These are phyloP conservation scores for Corynorhinus townsendii DNA, from an alignment of 2,113 vertebrate species.

Conservation along the genomic window DNA sequence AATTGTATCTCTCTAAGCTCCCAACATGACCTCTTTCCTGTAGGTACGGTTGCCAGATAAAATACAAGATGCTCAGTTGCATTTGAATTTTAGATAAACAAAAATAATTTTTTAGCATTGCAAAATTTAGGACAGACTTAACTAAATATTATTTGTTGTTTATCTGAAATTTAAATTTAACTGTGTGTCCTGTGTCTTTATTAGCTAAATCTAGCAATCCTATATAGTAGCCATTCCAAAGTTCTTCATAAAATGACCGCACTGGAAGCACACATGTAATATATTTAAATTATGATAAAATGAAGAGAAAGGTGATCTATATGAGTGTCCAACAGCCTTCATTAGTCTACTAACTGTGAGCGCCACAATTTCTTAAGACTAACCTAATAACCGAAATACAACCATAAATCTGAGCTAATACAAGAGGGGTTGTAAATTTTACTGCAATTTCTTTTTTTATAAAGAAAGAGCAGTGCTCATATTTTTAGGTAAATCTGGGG, in stretches of 20 bases:
- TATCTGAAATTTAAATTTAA: conserved; percentile 1
- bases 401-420: not conserved
- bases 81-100: not conserved
- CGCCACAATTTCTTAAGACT: not conserved
- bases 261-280: not conserved
- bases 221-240: not conserved
- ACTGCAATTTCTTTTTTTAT: not conserved
- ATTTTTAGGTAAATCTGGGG: not conserved
- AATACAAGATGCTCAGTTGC: not conserved
- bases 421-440: not conserved
- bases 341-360: not conserved
- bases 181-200: not conserved
- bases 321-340: not conserved
- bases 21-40: not conserved
- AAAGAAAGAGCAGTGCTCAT: not conserved
- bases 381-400: not conserved
- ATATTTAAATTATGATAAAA: not conserved
- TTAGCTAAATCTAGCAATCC: not conserved
- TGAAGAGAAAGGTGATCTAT: not conserved
- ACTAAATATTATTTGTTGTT: not conserved
- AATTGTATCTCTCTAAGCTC: not conserved
- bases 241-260: not conserved
- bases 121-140: not conserved
- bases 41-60: not conserved
- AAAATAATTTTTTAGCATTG: not conserved